Percentiles rank a stretch among this genome's conserved stretches.
These are phyloP conservation scores for Patiria pectinifera DNA, from an alignment of 53 echinoderm and acorn worm genomes.

Conservation along the genomic window DNA sequence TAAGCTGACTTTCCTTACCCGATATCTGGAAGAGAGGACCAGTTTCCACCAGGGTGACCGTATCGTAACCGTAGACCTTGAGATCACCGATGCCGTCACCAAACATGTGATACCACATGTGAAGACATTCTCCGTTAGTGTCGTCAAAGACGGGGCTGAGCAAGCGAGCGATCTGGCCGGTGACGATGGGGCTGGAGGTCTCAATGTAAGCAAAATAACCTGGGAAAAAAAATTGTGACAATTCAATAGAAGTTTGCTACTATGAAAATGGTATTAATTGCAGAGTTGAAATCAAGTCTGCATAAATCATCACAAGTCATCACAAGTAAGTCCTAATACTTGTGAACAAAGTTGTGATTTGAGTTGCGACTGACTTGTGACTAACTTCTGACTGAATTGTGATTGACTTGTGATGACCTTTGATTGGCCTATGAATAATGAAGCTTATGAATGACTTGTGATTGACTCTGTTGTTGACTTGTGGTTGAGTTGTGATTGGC, in stretches of 20 bases:
- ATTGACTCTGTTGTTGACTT: background rate
- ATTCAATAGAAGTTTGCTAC: too few species aligned
- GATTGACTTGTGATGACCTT: background rate
- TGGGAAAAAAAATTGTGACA: background rate
- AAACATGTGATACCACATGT: conserved; percentile 96
- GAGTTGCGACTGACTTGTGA: too few species aligned
- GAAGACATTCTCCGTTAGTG: conserved; percentile 71
- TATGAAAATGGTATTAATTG: too few species aligned
- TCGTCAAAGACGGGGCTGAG: conserved; percentile 68
- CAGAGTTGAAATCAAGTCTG: too few species aligned
- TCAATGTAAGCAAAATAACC: conserved; percentile 80
- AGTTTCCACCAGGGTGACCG: conserved; percentile 55
- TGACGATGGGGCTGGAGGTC: conserved; percentile 60
- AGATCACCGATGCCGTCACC: conserved; percentile 73
- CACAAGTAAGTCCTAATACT: too few species aligned
- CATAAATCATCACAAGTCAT: too few species aligned
- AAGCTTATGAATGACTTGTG: too few species aligned
- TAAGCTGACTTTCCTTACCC: conserved; percentile 27
- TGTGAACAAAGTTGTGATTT: too few species aligned
- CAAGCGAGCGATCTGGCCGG: conserved; percentile 74
- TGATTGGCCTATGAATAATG: too few species aligned
- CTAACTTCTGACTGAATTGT: too few species aligned
- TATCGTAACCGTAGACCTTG: conserved; percentile 66
- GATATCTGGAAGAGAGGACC: conserved; percentile 60
- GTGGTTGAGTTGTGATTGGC: background rate